These are phyloP conservation scores for Sturnus vulgaris DNA, from an alignment of 2,113 vertebrate genomes.

Conservation along the genomic window DNA sequence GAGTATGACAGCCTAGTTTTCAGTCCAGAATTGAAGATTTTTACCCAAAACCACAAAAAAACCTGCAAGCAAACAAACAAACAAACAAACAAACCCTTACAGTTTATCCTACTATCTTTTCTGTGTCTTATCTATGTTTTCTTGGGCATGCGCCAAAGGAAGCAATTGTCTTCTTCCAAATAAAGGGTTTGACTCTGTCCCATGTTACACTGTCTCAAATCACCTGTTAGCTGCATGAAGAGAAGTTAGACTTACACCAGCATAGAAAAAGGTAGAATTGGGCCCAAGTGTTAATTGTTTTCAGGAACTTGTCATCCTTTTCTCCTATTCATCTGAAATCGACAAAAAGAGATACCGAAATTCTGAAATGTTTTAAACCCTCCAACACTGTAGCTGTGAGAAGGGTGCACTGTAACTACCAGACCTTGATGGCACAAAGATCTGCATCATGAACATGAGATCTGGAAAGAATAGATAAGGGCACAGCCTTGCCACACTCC, in stretches of 20 bases:
- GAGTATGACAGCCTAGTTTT: background rate
- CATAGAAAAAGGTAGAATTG: background rate
- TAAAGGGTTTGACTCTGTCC: background rate
- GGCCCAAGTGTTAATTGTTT: background rate
- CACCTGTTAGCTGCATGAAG: background rate
- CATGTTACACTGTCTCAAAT: background rate
- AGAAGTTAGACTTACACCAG: background rate
- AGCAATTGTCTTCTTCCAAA: background rate
- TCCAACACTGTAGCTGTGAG: background rate
- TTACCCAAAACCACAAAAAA: background rate
- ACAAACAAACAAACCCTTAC: background rate
- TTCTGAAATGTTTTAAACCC: background rate
- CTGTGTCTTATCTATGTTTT: background rate
- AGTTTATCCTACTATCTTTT: background rate
- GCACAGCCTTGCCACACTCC: background rate
- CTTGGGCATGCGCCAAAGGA: background rate
- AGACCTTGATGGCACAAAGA: constrained; percentile 10
- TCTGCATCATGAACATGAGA: constrained; percentile 28
- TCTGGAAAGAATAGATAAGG: constrained; percentile 53
- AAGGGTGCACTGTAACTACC: background rate
- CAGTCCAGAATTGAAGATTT: background rate
- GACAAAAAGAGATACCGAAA: constrained; percentile 23
- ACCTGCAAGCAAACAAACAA: background rate
- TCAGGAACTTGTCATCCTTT: background rate
- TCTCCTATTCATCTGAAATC: background rate